Conservation (phyloP, 2,888 invertebrate genomes). For the Epiblema foenella region DNA sequence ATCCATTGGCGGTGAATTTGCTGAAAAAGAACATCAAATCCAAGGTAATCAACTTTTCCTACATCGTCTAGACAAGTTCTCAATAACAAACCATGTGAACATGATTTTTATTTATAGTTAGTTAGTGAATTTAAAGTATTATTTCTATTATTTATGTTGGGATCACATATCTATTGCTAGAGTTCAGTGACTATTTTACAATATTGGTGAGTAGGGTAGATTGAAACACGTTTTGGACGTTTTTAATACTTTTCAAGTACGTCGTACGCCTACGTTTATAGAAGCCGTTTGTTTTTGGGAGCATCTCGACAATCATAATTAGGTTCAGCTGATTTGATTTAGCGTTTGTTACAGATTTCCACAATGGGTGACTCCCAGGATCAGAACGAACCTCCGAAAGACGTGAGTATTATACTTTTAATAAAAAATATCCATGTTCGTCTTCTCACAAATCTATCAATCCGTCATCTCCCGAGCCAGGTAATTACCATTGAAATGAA, state of each 20-base stretch:
- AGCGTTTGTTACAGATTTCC: constrained; percentile 49
- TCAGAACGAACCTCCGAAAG: constrained; percentile 77
- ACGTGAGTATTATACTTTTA: constrained; percentile 62
- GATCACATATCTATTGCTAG: background rate
- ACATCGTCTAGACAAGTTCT: constrained; percentile 22
- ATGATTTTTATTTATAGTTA: constrained; percentile 3
- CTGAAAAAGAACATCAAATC: constrained; percentile 11
- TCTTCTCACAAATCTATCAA: background rate
- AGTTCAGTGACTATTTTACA: constrained; percentile 3
- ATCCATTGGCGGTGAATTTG: background rate
- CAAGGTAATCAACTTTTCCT: constrained; percentile 68
- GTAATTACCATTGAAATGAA: no score
- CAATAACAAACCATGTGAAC: constrained; percentile 45
- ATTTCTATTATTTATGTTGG: background rate
- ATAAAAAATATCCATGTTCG: no score
- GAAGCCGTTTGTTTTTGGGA: background rate
- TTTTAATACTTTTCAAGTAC: background rate
- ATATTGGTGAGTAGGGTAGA: constrained; percentile 27
- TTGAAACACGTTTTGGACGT: background rate
- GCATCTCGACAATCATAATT: background rate
- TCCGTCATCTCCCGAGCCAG: no score
- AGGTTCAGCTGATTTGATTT: constrained; percentile 34
- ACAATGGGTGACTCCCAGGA: constrained; percentile 76
- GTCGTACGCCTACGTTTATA: background rate
- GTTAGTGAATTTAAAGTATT: background rate